Conservation (phyloP, 2,888 invertebrate species). For the Sinopyrophorus schimmeli region DNA sequence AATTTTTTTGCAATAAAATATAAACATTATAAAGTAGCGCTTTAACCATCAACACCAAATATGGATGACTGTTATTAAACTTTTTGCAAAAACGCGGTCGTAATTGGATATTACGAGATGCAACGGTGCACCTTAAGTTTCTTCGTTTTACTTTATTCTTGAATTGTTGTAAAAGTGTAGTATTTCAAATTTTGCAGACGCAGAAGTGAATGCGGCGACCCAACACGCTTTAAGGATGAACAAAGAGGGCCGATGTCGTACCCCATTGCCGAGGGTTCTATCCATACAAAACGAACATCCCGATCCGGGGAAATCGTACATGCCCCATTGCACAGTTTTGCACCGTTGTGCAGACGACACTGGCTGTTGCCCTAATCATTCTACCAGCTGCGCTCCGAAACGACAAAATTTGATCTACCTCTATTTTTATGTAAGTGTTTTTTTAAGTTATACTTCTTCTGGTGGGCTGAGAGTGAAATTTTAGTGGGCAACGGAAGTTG, state of each 20-base stretch:
- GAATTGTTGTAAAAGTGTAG: no score
- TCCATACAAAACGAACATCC: slow-evolving; percentile 73
- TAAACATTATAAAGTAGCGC: no score
- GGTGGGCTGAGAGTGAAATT: no score
- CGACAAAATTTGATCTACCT: slow-evolving; percentile 70
- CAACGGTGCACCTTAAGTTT: no score
- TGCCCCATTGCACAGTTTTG: slow-evolving; percentile 83
- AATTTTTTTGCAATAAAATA: no score
- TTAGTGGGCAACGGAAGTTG: background rate
- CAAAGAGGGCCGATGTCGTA: slow-evolving; percentile 64
- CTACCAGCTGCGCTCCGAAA: slow-evolving; percentile 77
- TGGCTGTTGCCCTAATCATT: slow-evolving; percentile 79
- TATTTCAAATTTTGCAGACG: slow-evolving; percentile 14
- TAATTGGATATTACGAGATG: no score
- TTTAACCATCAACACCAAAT: no score
- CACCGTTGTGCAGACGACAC: slow-evolving; percentile 86
- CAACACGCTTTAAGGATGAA: slow-evolving; percentile 48
- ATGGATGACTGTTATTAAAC: no score
- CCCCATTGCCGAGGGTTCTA: slow-evolving; percentile 76
- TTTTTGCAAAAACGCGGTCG: no score
- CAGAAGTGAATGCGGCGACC: slow-evolving; percentile 46
- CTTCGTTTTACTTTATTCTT: no score
- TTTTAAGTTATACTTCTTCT: no score
- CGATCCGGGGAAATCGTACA: slow-evolving; percentile 71
- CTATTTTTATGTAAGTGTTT: slow-evolving; percentile 85